Evolutionary conservation across 35 echinoderm and acorn worm genomes (phyloP).

Genomic region (Stichopus chloronotus): DNA sequence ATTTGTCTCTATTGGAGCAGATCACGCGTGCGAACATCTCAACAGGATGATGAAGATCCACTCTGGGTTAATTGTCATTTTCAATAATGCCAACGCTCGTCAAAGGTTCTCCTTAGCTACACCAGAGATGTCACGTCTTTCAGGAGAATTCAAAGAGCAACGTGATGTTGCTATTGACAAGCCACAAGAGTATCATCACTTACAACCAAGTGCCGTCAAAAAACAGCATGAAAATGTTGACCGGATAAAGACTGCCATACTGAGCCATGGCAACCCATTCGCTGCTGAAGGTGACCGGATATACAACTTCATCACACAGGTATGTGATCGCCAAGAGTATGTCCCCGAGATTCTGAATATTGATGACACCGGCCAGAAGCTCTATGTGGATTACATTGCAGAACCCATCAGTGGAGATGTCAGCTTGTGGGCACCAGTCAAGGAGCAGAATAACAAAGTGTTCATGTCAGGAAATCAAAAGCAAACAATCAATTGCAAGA

Average conservation of each 20-base stretch:
- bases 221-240: slow-evolving; percentile 16
- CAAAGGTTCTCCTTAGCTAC: slow-evolving; percentile 20
- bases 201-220: slow-evolving; percentile 25
- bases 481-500: slow-evolving; percentile 12
- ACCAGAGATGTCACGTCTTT: slow-evolving; percentile 22
- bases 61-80: slow-evolving; percentile 37
- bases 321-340: slow-evolving; percentile 29
- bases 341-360: slow-evolving; percentile 33
- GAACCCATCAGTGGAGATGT: slow-evolving; percentile 11
- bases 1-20: not conserved
- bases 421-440: slow-evolving; percentile 33
- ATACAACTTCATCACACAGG: slow-evolving; percentile 26
- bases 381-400: slow-evolving; percentile 28
- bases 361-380: slow-evolving; percentile 17
- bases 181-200: not conserved
- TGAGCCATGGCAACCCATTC: slow-evolving; percentile 44
- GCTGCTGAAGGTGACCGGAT: slow-evolving; percentile 26
- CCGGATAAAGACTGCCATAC: slow-evolving; percentile 34
- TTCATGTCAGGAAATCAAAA: slow-evolving; percentile 51
- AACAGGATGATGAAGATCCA: slow-evolving; percentile 38
- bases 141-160: slow-evolving; percentile 2
- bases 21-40: slow-evolving; percentile 37
- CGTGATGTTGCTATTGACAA: not conserved
- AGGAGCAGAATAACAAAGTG: slow-evolving; percentile 65
- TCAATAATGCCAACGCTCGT: slow-evolving; percentile 37